Evolutionary conservation across 2,797 vertebrate genomes (phyloP), one percentile per base, ranked within the genome.

Genomic region (Hippopotamyrus pictus): DNA sequence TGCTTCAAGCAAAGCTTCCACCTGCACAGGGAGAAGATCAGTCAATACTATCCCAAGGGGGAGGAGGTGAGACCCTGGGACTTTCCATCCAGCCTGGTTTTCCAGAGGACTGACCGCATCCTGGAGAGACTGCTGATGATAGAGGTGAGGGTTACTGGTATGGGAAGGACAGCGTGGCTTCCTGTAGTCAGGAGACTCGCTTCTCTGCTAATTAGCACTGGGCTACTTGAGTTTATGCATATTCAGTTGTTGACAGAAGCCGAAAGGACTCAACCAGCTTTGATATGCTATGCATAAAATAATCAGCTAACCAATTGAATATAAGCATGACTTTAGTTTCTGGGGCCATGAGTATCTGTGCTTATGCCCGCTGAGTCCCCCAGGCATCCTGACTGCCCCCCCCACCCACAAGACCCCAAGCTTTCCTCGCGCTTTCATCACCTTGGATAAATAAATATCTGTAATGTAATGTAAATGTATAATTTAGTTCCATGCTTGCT

Each of bases 1-100:
- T 94, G 90, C 88, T 97, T 97, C 91, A 96, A 96, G 91, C 93
- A 93, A 0, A 86, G 91, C 88, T 97, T 96, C 90, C 94, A 92
- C 46, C 44, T 91, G 88, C 93, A 90, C 87, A 91, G 92, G 2
- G 90, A 89, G 59, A 88, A 86, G 91, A 92, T 95, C 90, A 73
- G 89, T 11, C 89, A 88, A 14, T 95, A 93, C 41, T 92, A 93
- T 91, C 91, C 54, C 25, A 91, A 89, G 3, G 86, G 17, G 0
- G 82, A 91, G 88, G 14, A 19, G 51, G 88, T 94, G 88, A 93
- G 93, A 91, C 90, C 91, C 1, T 97, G 94, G 95, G 95, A 96
- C 90, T 97, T 97, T 84, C 94, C 95, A 0, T 94, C 91, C 3
- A 69, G 93, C 0, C 91, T 96, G 19, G 90, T 96, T 89, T 96